Conservation (phyloP, 2,888 invertebrate species). For the Syritta pipiens region DNA sequence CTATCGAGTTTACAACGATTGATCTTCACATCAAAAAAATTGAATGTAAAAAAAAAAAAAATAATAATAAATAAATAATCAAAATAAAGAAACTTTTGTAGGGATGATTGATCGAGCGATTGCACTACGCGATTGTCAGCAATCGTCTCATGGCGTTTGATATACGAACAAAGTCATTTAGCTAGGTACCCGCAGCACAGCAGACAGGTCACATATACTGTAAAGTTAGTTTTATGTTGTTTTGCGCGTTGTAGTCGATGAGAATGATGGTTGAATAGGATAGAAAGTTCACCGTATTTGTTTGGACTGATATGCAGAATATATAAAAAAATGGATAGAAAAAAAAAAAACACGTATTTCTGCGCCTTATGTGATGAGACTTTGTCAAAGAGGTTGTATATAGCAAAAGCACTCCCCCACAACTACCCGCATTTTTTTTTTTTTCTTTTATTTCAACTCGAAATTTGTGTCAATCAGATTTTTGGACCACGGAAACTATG, state of each 20-base stretch:
- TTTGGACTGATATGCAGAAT: not conserved
- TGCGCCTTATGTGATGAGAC: not conserved
- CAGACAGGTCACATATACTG: not conserved
- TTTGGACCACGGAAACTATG: too few species aligned
- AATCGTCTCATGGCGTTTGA: constrained; percentile 33
- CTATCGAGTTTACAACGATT: not conserved
- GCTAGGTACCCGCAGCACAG: not conserved
- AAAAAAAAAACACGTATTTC: too few species aligned
- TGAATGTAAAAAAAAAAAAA: too few species aligned
- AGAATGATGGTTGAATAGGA: too few species aligned
- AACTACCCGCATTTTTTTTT: too few species aligned
- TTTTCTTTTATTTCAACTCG: not conserved
- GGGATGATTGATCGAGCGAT: constrained; percentile 3
- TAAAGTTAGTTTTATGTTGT: not conserved
- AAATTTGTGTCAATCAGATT: constrained; percentile 3
- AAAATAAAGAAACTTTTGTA: constrained; percentile 7
- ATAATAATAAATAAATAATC: not conserved
- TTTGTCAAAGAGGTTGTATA: not conserved
- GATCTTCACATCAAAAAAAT: too few species aligned
- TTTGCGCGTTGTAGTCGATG: constrained; percentile 4
- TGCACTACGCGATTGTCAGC: constrained; percentile 50
- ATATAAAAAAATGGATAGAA: not conserved
- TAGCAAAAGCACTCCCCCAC: not conserved
- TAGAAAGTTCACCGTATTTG: constrained; percentile 2
- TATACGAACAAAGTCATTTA: not conserved